Evolutionary conservation across 2,797 vertebrate species (phyloP).

Genomic region (Natrix natrix): DNA sequence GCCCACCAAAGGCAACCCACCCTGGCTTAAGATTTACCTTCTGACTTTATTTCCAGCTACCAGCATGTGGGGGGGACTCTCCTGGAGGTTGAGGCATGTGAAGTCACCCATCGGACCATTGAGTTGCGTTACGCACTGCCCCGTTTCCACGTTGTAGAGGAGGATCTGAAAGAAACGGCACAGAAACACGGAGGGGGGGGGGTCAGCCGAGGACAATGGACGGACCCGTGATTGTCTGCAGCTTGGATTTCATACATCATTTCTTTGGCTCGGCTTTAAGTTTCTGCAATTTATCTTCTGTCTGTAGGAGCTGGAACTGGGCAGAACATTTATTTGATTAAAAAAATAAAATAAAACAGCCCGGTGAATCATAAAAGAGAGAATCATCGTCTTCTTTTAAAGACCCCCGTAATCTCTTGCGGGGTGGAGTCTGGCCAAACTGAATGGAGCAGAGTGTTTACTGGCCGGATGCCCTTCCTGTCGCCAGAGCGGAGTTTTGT

Average conservation of each 20-base stretch:
- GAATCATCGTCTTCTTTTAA: too few relatives aligned
- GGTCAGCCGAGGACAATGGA: not conserved
- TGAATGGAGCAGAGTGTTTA: too few relatives aligned
- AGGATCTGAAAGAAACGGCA: conserved; percentile 77
- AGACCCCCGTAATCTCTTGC: too few relatives aligned
- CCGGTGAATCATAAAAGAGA: not conserved
- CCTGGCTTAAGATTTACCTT: conserved; percentile 72
- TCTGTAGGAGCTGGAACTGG: not conserved
- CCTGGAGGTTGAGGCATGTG: conserved; percentile 86
- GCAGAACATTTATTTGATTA: not conserved
- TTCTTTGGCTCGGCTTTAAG: not conserved
- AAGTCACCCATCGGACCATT: conserved; percentile 88
- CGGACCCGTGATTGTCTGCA: fast-evolving
- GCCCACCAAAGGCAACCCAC: not conserved
- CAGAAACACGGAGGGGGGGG: too few relatives aligned
- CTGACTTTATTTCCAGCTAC: conserved; percentile 94
- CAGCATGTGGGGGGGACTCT: conserved; percentile 83
- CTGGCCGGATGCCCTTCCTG: too few relatives aligned
- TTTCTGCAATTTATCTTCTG: not conserved
- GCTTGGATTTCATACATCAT: not conserved
- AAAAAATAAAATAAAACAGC: not conserved
- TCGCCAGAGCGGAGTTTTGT: too few relatives aligned
- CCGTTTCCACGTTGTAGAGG: conserved; percentile 86
- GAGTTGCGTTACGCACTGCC: conserved; percentile 77
- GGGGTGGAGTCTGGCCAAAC: too few relatives aligned